Percentiles rank a stretch among this genome's conserved stretches.
Conservation (phyloP, 2,797 vertebrate genomes). For the Eulemur albifrons region DNA sequence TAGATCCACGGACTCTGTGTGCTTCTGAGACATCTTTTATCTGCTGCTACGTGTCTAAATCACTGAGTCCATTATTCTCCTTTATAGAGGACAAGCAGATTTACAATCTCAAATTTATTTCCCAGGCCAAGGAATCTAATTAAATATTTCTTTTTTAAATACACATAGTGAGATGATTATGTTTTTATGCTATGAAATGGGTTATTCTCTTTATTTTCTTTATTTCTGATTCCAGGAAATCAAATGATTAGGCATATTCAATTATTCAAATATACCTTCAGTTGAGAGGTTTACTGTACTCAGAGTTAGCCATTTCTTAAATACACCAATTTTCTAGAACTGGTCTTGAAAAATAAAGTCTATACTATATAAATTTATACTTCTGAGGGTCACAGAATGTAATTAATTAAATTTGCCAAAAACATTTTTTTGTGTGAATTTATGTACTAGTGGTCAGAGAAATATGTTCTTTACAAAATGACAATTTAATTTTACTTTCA, state of each 20-base stretch:
- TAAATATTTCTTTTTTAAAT: constrained; percentile 7
- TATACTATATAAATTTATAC: not conserved
- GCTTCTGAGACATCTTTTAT: not conserved
- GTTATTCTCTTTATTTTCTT: not conserved
- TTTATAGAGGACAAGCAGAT: not conserved
- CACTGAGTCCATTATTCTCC: no score
- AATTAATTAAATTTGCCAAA: not conserved
- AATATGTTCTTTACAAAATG: not conserved
- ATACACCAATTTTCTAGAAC: not conserved
- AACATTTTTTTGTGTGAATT: not conserved
- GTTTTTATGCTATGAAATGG: not conserved
- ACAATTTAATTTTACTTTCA: not conserved
- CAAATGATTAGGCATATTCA: not conserved
- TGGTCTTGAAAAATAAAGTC: not conserved
- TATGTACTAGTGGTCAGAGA: not conserved
- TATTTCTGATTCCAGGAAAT: not conserved
- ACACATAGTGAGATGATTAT: not conserved
- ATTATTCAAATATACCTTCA: not conserved
- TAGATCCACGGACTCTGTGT: fast-evolving
- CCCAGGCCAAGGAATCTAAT: not conserved
- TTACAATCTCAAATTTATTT: not conserved
- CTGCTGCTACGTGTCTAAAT: not conserved
- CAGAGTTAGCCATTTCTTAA: not conserved
- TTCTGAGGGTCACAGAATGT: not conserved
- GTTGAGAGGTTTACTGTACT: not conserved